These are phyloP conservation scores for Charadrius vociferus DNA, from an alignment of 2,113 vertebrate species.

Conservation along the genomic window DNA sequence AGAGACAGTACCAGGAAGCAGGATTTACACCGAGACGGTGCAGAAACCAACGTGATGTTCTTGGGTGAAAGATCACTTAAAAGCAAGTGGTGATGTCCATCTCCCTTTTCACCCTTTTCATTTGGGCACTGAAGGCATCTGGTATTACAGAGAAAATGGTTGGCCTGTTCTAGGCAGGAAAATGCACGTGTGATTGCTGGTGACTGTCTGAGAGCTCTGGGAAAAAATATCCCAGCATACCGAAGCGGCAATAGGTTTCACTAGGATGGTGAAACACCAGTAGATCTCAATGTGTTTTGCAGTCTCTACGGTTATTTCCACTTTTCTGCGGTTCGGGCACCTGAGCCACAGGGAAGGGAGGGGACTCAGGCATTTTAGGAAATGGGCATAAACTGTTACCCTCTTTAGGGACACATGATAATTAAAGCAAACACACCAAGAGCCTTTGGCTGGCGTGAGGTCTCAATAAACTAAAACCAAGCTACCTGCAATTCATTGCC, in stretches of 20 bases:
- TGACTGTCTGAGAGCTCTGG: not conserved
- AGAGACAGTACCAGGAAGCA: not conserved
- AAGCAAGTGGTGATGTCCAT: not conserved
- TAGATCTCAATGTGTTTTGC: not conserved
- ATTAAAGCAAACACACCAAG: not conserved
- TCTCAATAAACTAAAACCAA: not conserved
- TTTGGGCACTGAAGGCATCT: not conserved
- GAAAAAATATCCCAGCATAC: not conserved
- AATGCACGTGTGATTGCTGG: not conserved
- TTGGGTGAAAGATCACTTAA: not conserved
- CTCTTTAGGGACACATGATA: not conserved
- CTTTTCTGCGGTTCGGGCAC: not conserved
- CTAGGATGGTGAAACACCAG: not conserved
- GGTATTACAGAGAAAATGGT: not conserved
- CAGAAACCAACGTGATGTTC: not conserved
- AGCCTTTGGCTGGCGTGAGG: not conserved
- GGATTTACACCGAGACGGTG: not conserved
- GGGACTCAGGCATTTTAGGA: not conserved
- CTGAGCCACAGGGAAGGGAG: not conserved
- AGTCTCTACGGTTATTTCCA: not conserved
- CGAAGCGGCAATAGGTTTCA: not conserved
- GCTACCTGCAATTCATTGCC: not conserved
- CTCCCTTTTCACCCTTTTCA: not conserved
- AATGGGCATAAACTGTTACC: not conserved
- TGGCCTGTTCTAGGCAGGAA: not conserved